Conservation (phyloP, 1,140 invertebrate species). For the Contarinia nasturtii region DNA sequence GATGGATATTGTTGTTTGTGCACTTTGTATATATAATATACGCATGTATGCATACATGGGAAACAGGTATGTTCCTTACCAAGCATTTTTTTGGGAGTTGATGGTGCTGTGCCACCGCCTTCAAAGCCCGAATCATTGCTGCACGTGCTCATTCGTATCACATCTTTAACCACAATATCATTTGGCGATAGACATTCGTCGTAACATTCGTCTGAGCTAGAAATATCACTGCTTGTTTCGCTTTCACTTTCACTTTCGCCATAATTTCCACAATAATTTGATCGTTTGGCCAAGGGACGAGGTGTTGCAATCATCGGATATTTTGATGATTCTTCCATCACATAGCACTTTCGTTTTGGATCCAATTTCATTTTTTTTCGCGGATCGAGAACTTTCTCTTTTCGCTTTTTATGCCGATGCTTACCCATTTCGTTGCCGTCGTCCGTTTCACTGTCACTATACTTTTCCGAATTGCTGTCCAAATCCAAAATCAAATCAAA, state of each 20-base stretch:
- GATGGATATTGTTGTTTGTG: no score
- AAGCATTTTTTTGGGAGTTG: slow-evolving; percentile 24
- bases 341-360: slow-evolving; percentile 20
- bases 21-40: no score
- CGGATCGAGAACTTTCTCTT: slow-evolving; percentile 11
- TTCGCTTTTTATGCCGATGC: slow-evolving; percentile 9
- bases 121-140: slow-evolving; percentile 25
- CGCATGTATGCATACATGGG: no score
- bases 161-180: background rate
- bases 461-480: no score
- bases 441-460: background rate
- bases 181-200: background rate
- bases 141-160: slow-evolving; percentile 23
- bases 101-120: slow-evolving; percentile 19
- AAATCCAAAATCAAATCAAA: no score
- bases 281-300: slow-evolving; percentile 31
- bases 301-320: slow-evolving; percentile 33
- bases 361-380: slow-evolving; percentile 22
- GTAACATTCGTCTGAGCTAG: slow-evolving; percentile 6
- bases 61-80: no score
- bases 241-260: slow-evolving; percentile 5
- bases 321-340: slow-evolving; percentile 30
- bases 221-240: slow-evolving; percentile 17
- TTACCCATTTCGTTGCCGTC: slow-evolving; percentile 2
- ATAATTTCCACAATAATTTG: slow-evolving; percentile 15